Percentiles rank a stretch among this genome's conserved stretches.
These are phyloP conservation scores for Andricus quercusramuli DNA, from an alignment of 2,888 invertebrate genomes.

Conservation along the genomic window DNA sequence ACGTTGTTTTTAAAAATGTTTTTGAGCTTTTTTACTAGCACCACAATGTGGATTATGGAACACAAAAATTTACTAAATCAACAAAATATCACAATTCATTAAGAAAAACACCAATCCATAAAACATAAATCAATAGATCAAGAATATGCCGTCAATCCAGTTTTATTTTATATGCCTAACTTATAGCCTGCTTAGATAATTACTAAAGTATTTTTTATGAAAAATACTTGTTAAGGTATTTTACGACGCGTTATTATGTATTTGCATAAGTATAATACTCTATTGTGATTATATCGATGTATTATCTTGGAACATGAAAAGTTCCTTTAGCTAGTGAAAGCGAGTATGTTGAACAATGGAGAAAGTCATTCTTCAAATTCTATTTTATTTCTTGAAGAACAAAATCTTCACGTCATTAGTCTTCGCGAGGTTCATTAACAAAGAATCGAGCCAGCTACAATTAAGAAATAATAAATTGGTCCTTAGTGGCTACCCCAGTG, in stretches of 20 bases:
- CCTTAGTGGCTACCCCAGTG: not conserved
- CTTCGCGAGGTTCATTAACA: not conserved
- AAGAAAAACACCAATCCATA: not conserved
- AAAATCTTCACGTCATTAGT: not conserved
- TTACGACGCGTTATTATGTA: slow-evolving; percentile 11
- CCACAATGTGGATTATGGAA: not conserved
- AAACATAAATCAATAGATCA: not conserved
- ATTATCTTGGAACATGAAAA: slow-evolving; percentile 13
- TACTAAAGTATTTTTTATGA: not conserved
- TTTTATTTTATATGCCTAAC: not conserved
- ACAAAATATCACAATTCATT: not conserved
- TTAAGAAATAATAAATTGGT: slow-evolving; percentile 8
- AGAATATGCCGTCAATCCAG: not conserved
- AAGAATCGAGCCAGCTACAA: not conserved
- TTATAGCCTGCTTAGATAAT: not conserved
- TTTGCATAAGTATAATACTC: slow-evolving; percentile 42
- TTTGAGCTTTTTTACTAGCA: not conserved
- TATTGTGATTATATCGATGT: slow-evolving; percentile 44
- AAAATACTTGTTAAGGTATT: not conserved
- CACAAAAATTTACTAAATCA: not conserved
- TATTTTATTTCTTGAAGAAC: not conserved
- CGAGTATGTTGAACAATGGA: not conserved
- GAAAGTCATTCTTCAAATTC: not conserved
- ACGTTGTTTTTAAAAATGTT: not conserved
- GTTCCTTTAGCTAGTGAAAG: not conserved